Evolutionary conservation across 2,113 vertebrate species (phyloP), one percentile per base, ranked within the genome.

Genomic region (Oxyruncus cristatus): DNA sequence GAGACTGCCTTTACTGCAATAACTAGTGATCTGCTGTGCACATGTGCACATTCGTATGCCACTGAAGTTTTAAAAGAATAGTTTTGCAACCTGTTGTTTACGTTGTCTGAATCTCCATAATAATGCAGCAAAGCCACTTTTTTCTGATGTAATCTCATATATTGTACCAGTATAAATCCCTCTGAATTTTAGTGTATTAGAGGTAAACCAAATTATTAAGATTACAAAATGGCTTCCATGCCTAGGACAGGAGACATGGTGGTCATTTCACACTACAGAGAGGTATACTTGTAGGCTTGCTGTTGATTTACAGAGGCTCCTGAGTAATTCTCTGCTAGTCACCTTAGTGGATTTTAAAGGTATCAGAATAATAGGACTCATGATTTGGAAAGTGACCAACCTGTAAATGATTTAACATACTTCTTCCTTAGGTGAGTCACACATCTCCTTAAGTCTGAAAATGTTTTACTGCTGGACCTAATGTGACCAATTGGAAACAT

Each of bases 11-110:
- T 62, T 79, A 49, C 42, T 70, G 62, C 61, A 92, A 66, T 91
- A 94, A 91, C 59, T n/a, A 63, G 82, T n/a, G 88, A 88, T 97
- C 93, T 96, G 93, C 85, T 93, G 55, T 37, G 68, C 95, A 95
- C 44, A 93, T 92, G 92, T 94, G 67, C 59, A 47, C 14, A 21
- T 62, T 85, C 17, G 1, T 5, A 27, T 82, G 86, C 39, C 52
- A 30, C 58, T 85, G 68, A 68, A 79, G 33, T 82, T 89, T 88
- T 88, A 61, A 85, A 91, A 81, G 22, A 33, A 65, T 8, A 65
- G 47, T n/a, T 14, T 33, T 88, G 59, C 39, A 95, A 85, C 91
- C 80, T 92, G 80, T 76, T 85, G 56, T 78, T 94, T 85, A 27
- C 13, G 5, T 18, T 62, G 55, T 30, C 53, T 61, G 52, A 92